Evolutionary conservation across 2,113 vertebrate genomes (phyloP), one percentile per base, ranked within the genome.

Genomic region (Epinephelus fuscoguttatus): DNA sequence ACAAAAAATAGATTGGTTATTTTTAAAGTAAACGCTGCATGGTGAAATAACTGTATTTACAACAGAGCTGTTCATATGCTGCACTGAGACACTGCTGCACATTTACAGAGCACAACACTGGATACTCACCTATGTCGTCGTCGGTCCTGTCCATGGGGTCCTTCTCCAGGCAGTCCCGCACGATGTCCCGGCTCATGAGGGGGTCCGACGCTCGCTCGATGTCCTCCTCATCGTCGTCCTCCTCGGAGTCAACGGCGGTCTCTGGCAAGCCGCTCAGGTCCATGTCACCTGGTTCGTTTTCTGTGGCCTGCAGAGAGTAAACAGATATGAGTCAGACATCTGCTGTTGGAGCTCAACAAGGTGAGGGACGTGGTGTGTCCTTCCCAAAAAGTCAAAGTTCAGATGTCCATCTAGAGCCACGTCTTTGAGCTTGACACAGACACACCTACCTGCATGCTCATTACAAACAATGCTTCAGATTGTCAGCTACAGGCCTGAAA

Each of bases 191-290:
- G 71, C 98, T 99, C 98, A 99, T 99, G 80, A 99, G 96, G 68
- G 98, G 98, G 85, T 99, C 98, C 0, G 98, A 98, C 4, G 97
- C 97, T 61, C 98, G 95, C 89, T 99, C 98, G 78, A 99, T 99
- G 84, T 99, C 98, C 94, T 99, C 98, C 88, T 99, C 98, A 27
- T 99, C 98, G 0, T 99, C 98, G 0, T 99, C 98, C 62, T 99
- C 98, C 87, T 99, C 98, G 0, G 98, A 99, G 95, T 99, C 98
- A 27, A 99, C 98, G 30, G 98, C 98, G n/a, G 98, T 99, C 94
- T 99, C 98, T 3, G 97, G 98, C 88, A 99, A 95, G 81, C 98
- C 98, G 88, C 98, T 99, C 85, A 99, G 96, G 96, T 99, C 98
- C 98, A 99, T 99, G 95, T 99, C 98, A 74, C 98, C 97, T 55